Evolutionary conservation across 2,888 invertebrate species (phyloP), one percentile per base, ranked within the genome.

Genomic region (Antheraea assamensis): DNA sequence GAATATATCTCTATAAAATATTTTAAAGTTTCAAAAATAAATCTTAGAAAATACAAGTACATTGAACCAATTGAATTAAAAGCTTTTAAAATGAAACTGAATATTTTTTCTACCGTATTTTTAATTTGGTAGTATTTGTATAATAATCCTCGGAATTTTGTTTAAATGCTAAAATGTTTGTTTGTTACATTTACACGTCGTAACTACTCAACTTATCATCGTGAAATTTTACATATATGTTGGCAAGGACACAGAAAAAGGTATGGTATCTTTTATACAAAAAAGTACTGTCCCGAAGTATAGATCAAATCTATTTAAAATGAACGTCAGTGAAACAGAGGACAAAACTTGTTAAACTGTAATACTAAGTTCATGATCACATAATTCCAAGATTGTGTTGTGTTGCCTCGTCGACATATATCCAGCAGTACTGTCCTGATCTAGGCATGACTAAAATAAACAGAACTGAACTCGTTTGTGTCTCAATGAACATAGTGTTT

Each of bases 371-470:
- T 66, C 31, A n/a, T 35, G 24, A 35, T 68, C 35, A 35, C 13
- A n/a, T 35, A 68, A 68, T n/a, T 31, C 27, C 5, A 10, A 2
- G 0, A 68, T 21, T 35, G 21, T 35, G 10, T 10, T n/a, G 68
- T n/a, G 68, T 35, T 68, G 10, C 10, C 31, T 68, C 3, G 19
- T 27, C 68, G 58, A 15, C 21, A 47, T 5, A 64, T 61, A 42
- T 24, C 58, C 68, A 49, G 47, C 21, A 66, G 21, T n/a, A 58
- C 47, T 78, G 77, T 81, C 79, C 81, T 83, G 83, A 82, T 82
- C 83, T 81, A 76, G 79, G 77, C 77, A 77, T 80, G 81, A 79
- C 82, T 82, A 86, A 84, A 84, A 81, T 79, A 80, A 83, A 74
- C 77, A 78, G 79, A 81, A 78, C 79, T 77, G 73, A 68, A 24